Conservation (phyloP, 2,888 invertebrate species). For the Oligia fasciuncula region DNA sequence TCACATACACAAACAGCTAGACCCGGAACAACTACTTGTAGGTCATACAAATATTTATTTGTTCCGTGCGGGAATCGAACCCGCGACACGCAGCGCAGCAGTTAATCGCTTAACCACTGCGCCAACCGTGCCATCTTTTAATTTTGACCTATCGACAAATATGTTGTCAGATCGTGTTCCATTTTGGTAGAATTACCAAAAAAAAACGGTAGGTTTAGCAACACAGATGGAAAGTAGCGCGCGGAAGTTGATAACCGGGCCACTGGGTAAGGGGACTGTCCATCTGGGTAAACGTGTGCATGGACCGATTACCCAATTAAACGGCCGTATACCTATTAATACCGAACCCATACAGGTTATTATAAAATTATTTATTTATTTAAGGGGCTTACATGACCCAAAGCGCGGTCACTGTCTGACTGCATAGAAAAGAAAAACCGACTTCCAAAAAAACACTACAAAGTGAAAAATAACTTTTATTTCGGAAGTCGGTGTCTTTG, state of each 20-base stretch:
- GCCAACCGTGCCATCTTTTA: too few relatives aligned
- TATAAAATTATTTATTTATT: conserved; percentile 26
- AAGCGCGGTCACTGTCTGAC: too few relatives aligned
- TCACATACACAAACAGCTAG: too few relatives aligned
- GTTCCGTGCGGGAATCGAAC: too few relatives aligned
- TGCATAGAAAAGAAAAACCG: too few relatives aligned
- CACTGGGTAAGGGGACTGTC: conserved; percentile 65
- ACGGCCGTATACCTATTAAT: conserved; percentile 15
- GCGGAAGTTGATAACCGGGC: conserved; percentile 66
- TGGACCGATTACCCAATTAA: conserved; percentile 52
- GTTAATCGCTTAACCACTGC: too few relatives aligned
- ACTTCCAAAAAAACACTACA: too few relatives aligned
- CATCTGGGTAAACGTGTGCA: conserved; percentile 60
- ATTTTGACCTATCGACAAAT: conserved; percentile 1
- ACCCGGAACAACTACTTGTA: too few relatives aligned
- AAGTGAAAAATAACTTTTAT: too few relatives aligned
- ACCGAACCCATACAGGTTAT: conserved; percentile 27
- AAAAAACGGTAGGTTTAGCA: conserved; percentile 4
- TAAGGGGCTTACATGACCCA: background rate
- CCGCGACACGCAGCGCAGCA: too few relatives aligned
- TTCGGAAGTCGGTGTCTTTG: too few relatives aligned
- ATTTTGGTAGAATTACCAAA: conserved; percentile 8
- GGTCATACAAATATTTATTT: too few relatives aligned
- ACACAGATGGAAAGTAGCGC: conserved; percentile 66
- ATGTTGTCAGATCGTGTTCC: background rate